These are phyloP conservation scores for Sebastes paucispinis DNA, from an alignment of 2,797 vertebrate species.

Conservation along the genomic window DNA sequence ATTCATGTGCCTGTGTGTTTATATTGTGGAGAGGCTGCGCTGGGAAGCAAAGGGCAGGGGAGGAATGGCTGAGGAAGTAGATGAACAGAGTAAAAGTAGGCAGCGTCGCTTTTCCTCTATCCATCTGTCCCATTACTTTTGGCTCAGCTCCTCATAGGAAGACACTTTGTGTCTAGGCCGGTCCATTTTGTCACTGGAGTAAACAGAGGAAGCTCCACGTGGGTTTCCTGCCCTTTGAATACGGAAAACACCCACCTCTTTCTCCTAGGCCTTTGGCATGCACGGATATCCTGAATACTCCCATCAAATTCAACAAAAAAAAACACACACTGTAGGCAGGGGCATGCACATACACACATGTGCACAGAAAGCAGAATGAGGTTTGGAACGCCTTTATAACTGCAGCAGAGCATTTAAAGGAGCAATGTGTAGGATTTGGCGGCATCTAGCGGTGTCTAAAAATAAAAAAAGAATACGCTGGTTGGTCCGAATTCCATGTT, in stretches of 20 bases:
- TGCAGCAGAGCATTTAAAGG: background rate
- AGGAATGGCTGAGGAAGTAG: slow-evolving; percentile 61
- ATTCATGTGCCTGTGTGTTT: slow-evolving; percentile 61
- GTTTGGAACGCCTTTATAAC: background rate
- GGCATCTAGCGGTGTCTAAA: background rate
- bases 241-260: slow-evolving; percentile 50
- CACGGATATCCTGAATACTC: slow-evolving; percentile 64
- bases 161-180: slow-evolving; percentile 59
- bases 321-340: slow-evolving; percentile 10
- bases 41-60: slow-evolving; percentile 44
- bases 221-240: slow-evolving; percentile 78
- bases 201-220: slow-evolving; percentile 80
- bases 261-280: slow-evolving; percentile 45
- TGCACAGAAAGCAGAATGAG: background rate
- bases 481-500: too few species aligned
- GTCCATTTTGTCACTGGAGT: slow-evolving; percentile 74
- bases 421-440: background rate
- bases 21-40: slow-evolving; percentile 41
- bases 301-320: slow-evolving; percentile 50
- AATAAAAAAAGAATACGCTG: too few species aligned
- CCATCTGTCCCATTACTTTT: slow-evolving; percentile 54
- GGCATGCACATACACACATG: slow-evolving; percentile 12
- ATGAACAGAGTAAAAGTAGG: slow-evolving; percentile 60
- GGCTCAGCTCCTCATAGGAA: slow-evolving; percentile 57
- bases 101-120: slow-evolving; percentile 51